Evolutionary conservation across 2,888 invertebrate species (phyloP).

Genomic region (Masnerella sp.): DNA sequence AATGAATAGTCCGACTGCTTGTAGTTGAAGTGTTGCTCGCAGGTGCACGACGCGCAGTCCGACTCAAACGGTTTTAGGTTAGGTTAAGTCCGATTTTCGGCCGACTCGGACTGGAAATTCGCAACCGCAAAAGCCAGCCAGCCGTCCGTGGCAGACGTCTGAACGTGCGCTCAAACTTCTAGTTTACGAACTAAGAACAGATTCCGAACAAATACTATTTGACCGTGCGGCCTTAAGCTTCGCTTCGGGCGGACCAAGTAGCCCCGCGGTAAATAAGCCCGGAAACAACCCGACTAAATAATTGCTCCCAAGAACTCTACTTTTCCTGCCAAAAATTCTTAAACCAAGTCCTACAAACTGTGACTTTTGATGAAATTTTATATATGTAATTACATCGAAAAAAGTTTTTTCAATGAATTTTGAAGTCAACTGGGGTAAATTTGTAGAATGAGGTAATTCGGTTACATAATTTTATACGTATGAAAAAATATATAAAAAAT

Average conservation of each 20-base stretch:
- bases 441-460: too few relatives aligned
- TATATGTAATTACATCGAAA: not conserved
- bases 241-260: conserved; percentile 24
- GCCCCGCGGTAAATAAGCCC: conserved; percentile 39
- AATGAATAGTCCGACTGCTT: conserved; percentile 24
- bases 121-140: conserved; percentile 58
- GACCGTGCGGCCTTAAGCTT: conserved; percentile 53
- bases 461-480: too few relatives aligned
- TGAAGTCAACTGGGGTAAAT: too few relatives aligned
- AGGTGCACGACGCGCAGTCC: conserved; percentile 40
- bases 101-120: conserved; percentile 48
- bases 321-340: conserved; percentile 23
- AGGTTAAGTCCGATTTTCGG: conserved; percentile 42
- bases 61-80: conserved; percentile 41
- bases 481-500: too few relatives aligned
- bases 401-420: too few relatives aligned
- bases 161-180: conserved; percentile 47
- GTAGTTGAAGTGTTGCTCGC: conserved; percentile 49
- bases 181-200: conserved; percentile 59
- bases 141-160: conserved; percentile 53
- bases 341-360: conserved; percentile 4
- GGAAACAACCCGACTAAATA: conserved; percentile 37
- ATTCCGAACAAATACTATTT: conserved; percentile 57
- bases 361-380: too few relatives aligned
- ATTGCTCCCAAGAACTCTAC: conserved; percentile 28